Evolutionary conservation across 2,113 vertebrate genomes (phyloP).

Genomic region (Xerus inauris): DNA sequence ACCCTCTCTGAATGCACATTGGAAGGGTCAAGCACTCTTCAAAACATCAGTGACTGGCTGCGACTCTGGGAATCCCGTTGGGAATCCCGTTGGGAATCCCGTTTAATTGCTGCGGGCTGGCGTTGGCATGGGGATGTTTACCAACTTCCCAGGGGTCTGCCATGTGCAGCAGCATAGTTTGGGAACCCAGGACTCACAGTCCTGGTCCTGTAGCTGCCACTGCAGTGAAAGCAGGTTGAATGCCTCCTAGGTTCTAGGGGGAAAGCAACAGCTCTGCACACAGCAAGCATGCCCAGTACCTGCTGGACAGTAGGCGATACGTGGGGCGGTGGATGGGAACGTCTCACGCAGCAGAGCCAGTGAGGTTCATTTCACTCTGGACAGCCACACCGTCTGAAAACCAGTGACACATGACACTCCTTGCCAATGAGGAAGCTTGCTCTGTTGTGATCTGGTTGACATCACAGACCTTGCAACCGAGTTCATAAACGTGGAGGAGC

Average conservation of each 20-base stretch:
- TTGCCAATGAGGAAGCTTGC: fast-evolving
- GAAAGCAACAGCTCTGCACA: neutral
- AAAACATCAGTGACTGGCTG: neutral
- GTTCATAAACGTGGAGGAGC: neutral
- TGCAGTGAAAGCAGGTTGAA: neutral
- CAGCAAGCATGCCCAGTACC: neutral
- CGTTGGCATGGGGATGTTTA: fast-evolving
- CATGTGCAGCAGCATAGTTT: no score
- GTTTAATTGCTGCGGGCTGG: fast-evolving
- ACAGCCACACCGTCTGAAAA: neutral
- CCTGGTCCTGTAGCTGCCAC: neutral
- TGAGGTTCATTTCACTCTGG: no score
- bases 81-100: no score
- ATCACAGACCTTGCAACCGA: no score
- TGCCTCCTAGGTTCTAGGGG: neutral
- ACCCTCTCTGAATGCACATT: neutral
- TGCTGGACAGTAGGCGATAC: neutral
- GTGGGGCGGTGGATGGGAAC: neutral
- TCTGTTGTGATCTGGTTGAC: no score
- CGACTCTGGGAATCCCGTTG: no score
- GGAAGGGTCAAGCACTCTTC: neutral
- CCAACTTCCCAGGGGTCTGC: no score
- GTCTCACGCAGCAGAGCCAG: no score
- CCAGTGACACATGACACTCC: no score
- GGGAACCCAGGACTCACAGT: neutral